phyloP scores from a whole-genome alignment of 1,140 invertebrate species.

The Drosophila takahashii region DNA sequence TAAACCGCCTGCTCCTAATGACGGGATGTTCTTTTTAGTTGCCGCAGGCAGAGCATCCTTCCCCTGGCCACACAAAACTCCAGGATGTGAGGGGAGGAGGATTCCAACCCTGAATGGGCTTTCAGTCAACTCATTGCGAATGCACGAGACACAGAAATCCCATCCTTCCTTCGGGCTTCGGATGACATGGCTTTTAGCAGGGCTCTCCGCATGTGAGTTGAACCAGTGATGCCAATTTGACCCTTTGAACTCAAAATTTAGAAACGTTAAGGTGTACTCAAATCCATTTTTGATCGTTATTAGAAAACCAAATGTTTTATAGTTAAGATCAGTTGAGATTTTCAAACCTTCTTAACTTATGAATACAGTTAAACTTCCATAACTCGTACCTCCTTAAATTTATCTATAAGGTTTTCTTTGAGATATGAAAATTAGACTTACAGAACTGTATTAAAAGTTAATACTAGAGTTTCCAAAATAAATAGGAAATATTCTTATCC shows the following conservation, averaged over 20 bases:
- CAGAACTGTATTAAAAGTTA: no score
- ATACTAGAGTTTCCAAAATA: no score
- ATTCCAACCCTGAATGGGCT: slow-evolving; percentile 47
- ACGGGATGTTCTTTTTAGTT: slow-evolving; percentile 58
- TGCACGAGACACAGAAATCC: slow-evolving; percentile 32
- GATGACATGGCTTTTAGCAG: slow-evolving; percentile 21
- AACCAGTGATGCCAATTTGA: slow-evolving; percentile 19
- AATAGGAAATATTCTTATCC: no score
- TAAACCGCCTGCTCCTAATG: slow-evolving; percentile 34
- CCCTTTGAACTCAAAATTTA: neutral
- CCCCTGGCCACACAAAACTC: slow-evolving; percentile 15
- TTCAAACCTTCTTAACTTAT: no score
- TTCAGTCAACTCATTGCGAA: slow-evolving; percentile 40
- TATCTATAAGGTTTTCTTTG: no score
- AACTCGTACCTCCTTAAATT: no score
- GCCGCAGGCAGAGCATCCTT: slow-evolving; percentile 43
- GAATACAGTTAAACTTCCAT: no score
- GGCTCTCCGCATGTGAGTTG: slow-evolving; percentile 2
- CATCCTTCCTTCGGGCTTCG: slow-evolving; percentile 19
- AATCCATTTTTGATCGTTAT: no score
- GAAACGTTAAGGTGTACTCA: neutral
- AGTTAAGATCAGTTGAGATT: no score
- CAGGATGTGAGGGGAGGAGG: neutral
- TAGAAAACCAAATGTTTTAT: no score
- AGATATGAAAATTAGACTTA: no score